A percentile compares a stretch with the other conserved stretches of the same genome.
These are phyloP conservation scores for Meiosimyza platycephala DNA, from an alignment of 2,888 invertebrate species.

Conservation along the genomic window DNA sequence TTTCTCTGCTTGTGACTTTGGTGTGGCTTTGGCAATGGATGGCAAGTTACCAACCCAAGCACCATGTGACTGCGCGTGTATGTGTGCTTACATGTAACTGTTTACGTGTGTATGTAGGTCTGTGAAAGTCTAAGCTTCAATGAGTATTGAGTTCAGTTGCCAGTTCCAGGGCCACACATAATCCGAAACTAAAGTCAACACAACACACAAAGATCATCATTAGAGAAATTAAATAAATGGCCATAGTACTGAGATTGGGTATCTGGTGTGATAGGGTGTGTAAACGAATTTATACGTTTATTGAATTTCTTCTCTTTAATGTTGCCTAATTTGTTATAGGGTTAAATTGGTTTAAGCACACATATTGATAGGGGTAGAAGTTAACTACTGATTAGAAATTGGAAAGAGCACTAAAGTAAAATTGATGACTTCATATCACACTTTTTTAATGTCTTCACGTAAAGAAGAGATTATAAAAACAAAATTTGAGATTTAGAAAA, in stretches of 20 bases:
- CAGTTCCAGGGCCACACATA: conserved; percentile 52
- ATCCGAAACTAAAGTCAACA: conserved; percentile 56
- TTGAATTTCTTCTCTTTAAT: background rate
- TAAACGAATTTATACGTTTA: conserved; percentile 8
- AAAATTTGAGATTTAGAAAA: too few species aligned
- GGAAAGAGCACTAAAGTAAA: conserved; percentile 15
- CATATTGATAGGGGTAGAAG: conserved; percentile 16
- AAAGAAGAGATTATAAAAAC: too few species aligned
- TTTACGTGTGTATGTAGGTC: conserved; percentile 14
- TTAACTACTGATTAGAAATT: conserved; percentile 32
- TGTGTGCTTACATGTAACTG: conserved; percentile 10
- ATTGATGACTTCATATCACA: too few species aligned
- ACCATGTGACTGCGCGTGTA: conserved; percentile 32
- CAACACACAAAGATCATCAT: conserved; percentile 50
- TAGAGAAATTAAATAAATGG: conserved; percentile 23
- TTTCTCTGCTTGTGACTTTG: conserved; percentile 64
- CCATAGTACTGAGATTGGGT: background rate
- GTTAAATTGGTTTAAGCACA: background rate
- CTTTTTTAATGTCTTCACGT: too few species aligned
- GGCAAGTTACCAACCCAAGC: conserved; percentile 29
- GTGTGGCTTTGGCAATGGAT: conserved; percentile 28
- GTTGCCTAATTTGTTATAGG: conserved; percentile 5
- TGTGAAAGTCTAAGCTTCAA: conserved; percentile 34
- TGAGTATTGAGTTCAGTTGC: conserved; percentile 59
- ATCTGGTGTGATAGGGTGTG: conserved; percentile 1